Percentiles rank a stretch among this genome's conserved stretches.
These are phyloP conservation scores for Calliphora vomitoria DNA, from an alignment of 2,888 invertebrate genomes.

Conservation along the genomic window DNA sequence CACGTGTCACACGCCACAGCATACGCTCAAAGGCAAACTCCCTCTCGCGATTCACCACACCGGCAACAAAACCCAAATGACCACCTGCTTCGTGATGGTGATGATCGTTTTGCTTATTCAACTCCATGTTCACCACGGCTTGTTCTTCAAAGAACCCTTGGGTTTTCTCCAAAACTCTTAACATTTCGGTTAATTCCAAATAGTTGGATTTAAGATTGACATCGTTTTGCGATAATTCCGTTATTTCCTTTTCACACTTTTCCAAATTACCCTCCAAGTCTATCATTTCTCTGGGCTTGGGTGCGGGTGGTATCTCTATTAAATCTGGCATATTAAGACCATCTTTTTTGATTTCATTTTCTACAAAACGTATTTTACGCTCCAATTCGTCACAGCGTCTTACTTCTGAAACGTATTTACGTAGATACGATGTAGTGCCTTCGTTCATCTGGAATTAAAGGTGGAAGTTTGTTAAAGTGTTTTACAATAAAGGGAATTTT, in stretches of 20 bases:
- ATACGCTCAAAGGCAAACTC: conserved; percentile 94
- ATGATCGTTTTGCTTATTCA: conserved; percentile 77
- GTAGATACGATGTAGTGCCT: conserved; percentile 92
- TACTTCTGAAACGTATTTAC: conserved; percentile 94
- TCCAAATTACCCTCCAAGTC: conserved; percentile 94
- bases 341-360: conserved; percentile 92
- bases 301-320: conserved; percentile 88
- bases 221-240: conserved; percentile 97
- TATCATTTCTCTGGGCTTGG: conserved; percentile 92
- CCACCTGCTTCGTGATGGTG: conserved; percentile 86
- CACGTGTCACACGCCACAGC: conserved; percentile 95
- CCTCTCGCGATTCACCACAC: conserved; percentile 93
- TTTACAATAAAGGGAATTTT: no score
- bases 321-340: conserved; percentile 90
- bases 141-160: conserved; percentile 86
- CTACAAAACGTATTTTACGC: conserved; percentile 91
- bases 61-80: conserved; percentile 90
- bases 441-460: conserved; percentile 88
- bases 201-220: conserved; percentile 97
- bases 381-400: conserved; percentile 94
- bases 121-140: conserved; percentile 82
- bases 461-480: no score
- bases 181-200: conserved; percentile 95
- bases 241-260: conserved; percentile 97
- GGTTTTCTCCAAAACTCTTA: conserved; percentile 96